Percentiles rank a stretch among this genome's conserved stretches.
phyloP scores from a whole-genome alignment of 2,888 invertebrate species.

The Eilema depressum region DNA sequence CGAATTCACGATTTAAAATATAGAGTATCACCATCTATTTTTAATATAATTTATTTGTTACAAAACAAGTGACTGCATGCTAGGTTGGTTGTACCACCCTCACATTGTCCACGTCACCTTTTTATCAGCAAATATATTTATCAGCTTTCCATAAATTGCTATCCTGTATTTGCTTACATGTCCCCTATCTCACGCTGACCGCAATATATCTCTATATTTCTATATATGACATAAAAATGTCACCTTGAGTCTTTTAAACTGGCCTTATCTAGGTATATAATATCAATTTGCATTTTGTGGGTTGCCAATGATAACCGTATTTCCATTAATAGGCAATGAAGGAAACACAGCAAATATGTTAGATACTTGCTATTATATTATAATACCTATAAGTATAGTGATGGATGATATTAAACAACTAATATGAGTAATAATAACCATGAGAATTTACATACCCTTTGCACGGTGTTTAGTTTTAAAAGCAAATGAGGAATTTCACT shows the following conservation, averaged over 20 bases:
- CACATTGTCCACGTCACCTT: neutral
- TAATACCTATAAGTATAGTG: too few relatives aligned
- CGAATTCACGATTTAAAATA: neutral
- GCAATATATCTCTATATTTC: neutral
- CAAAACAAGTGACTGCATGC: neutral
- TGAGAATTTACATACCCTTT: too few relatives aligned
- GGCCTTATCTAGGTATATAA: neutral
- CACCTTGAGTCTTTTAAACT: neutral
- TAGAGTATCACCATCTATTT: neutral
- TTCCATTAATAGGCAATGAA: neutral
- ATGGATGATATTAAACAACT: neutral
- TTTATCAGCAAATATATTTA: neutral
- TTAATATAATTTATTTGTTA: neutral
- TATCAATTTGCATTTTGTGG: neutral
- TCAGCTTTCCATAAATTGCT: neutral
- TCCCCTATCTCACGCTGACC: neutral
- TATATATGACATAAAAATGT: neutral
- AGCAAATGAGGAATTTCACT: slow-evolving; percentile 43
- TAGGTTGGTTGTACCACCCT: neutral
- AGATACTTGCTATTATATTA: neutral
- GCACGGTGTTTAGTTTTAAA: slow-evolving; percentile 16
- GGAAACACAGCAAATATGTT: neutral
- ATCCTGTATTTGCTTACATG: neutral
- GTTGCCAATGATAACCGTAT: neutral
- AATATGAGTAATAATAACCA: neutral